Evolutionary conservation across 2,113 vertebrate genomes (phyloP).

Genomic region (Chinchilla lanigera): DNA sequence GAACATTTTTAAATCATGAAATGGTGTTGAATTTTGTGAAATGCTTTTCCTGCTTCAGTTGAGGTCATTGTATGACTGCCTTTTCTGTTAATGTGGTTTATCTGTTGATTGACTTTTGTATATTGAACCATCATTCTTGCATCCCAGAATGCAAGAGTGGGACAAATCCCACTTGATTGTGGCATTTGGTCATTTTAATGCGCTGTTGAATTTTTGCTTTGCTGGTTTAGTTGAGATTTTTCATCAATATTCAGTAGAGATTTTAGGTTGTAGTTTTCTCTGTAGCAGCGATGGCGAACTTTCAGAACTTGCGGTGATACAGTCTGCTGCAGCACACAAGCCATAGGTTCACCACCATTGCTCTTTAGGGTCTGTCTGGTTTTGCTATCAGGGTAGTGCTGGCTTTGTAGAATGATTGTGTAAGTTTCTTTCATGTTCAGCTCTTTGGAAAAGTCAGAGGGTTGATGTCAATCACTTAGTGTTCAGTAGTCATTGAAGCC

Average conservation of each 20-base stretch:
- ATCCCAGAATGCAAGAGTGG: neutral
- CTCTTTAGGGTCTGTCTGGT: neutral
- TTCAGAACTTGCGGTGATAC: neutral
- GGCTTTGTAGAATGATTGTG: neutral
- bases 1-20: neutral
- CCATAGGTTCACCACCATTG: neutral
- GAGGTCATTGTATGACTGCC: neutral
- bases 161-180: neutral
- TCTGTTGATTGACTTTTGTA: neutral
- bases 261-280: neutral
- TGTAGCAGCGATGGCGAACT: neutral
- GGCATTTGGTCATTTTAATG: neutral
- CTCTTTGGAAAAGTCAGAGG: constrained; percentile 28
- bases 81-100: neutral
- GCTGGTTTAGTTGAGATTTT: constrained; percentile 9
- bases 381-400: neutral
- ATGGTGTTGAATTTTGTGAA: neutral
- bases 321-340: neutral
- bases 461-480: neutral
- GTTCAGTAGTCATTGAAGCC: neutral
- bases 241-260: neutral
- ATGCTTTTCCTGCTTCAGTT: neutral
- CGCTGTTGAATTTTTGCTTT: constrained; percentile 21
- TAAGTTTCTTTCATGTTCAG: neutral
- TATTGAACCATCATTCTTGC: neutral